Percentiles rank a stretch among this genome's conserved stretches.
Conservation (phyloP, 2,888 invertebrate species). For the Xylophagus ater region DNA sequence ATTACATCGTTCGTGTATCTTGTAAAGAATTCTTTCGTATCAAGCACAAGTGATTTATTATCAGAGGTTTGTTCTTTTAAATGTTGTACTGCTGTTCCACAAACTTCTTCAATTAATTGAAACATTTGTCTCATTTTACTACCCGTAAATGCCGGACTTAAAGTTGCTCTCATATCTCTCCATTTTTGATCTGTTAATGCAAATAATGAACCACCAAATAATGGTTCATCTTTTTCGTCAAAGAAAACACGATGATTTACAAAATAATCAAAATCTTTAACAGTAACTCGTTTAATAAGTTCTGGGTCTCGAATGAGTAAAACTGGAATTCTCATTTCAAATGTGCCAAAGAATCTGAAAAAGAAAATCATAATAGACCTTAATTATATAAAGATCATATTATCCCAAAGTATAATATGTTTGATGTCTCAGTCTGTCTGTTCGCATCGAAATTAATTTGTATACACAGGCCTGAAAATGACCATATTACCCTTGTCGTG, state of each 20-base stretch:
- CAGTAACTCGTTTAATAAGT: slow-evolving; percentile 42
- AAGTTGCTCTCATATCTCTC: slow-evolving; percentile 39
- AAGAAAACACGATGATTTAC: slow-evolving; percentile 40
- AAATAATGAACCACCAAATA: slow-evolving; percentile 43
- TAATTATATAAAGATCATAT: too few species aligned
- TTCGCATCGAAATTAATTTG: too few species aligned
- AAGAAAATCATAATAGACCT: too few species aligned
- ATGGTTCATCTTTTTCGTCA: slow-evolving; percentile 35
- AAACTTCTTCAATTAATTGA: slow-evolving; percentile 33
- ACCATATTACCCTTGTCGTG: too few species aligned
- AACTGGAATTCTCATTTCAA: slow-evolving; percentile 37
- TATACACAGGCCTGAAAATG: too few species aligned
- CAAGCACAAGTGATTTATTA: neutral
- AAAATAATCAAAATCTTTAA: slow-evolving; percentile 49
- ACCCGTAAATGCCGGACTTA: slow-evolving; percentile 40
- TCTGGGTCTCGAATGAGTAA: slow-evolving; percentile 44
- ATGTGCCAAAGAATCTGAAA: too few species aligned
- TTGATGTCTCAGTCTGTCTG: too few species aligned
- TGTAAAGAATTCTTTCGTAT: slow-evolving; percentile 33
- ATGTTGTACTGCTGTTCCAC: slow-evolving; percentile 2
- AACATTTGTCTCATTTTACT: slow-evolving; percentile 41
- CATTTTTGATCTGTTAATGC: slow-evolving; percentile 38
- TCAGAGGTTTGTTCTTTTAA: slow-evolving; percentile 1
- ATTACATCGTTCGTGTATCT: slow-evolving; percentile 38
- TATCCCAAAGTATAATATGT: too few species aligned